phyloP scores from a whole-genome alignment of 2,113 vertebrate species.

The Lycaon pictus region DNA sequence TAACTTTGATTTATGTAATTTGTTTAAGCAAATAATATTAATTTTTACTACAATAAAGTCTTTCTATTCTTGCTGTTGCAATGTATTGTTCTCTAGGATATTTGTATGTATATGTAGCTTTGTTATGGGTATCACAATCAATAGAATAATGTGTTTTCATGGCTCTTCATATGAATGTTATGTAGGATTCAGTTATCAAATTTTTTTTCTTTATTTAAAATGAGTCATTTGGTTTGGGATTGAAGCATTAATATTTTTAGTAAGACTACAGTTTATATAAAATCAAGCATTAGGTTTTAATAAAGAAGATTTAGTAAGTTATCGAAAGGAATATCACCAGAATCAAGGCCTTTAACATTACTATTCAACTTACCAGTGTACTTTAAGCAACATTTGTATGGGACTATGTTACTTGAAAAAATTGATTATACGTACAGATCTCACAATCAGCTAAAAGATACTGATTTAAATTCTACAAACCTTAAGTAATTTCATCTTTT shows the following conservation, averaged over 20 bases:
- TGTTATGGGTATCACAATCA: background rate
- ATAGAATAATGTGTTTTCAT: constrained; percentile 29
- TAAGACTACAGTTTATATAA: constrained; percentile 18
- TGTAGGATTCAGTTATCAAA: background rate
- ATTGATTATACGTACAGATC: background rate
- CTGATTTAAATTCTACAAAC: constrained; percentile 16
- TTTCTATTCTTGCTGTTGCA: background rate
- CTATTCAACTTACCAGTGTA: background rate
- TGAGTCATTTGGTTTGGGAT: constrained; percentile 14
- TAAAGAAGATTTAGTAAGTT: constrained; percentile 15
- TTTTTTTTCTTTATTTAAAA: constrained; percentile 12
- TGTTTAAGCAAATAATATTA: constrained; percentile 20
- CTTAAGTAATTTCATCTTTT: constrained; percentile 61
- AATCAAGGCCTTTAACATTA: background rate
- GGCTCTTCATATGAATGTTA: constrained; percentile 8
- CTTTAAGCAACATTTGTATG: background rate
- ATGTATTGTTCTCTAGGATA: background rate
- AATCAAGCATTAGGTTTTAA: constrained; percentile 43
- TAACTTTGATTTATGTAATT: constrained; percentile 34
- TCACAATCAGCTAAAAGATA: constrained; percentile 55
- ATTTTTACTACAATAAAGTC: background rate
- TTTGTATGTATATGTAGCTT: background rate
- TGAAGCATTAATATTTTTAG: constrained; percentile 26
- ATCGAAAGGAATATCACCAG: background rate
- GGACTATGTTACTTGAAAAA: constrained; percentile 1